Evolutionary conservation across 2,113 vertebrate species (phyloP).

Genomic region (cattle (Bos taurus)): ARS-UCD2.0 NC_037351.1:39919001-39919500

Average conservation of each 20-base stretch:
- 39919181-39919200: background rate
- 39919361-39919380: background rate
- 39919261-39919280: background rate
- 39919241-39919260: background rate
- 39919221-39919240: background rate
- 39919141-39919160: background rate
- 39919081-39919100: background rate
- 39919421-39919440: background rate
- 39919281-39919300: background rate
- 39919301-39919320: background rate
- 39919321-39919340: background rate
- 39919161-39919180: background rate
- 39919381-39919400: background rate
- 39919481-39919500: background rate
- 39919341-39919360: background rate
- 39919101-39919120: background rate
- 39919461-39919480: background rate
- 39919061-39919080: background rate
- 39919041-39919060: background rate
- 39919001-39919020: background rate
- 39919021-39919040: background rate
- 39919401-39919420: background rate
- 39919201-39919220: background rate
- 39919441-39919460: background rate
- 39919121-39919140: background rate